phyloP scores from a whole-genome alignment of 2,888 invertebrate species.

The Drosophila planitibia region DNA sequence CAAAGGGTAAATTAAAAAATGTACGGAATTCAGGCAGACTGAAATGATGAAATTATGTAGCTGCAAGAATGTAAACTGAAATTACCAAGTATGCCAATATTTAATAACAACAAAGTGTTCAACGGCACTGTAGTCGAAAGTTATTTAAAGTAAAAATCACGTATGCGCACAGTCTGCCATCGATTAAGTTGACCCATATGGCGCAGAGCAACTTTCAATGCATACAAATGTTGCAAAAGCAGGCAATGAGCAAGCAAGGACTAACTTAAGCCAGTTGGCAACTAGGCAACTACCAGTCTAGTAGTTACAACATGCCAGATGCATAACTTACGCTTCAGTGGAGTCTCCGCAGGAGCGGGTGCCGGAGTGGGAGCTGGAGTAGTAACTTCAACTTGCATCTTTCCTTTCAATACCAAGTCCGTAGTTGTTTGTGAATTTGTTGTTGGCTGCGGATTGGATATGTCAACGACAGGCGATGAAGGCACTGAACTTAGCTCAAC shows the following conservation, averaged over 20 bases:
- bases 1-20: conserved; percentile 7
- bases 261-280: conserved; percentile 49
- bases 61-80: background rate
- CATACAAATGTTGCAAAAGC: conserved; percentile 52
- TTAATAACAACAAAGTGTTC: conserved; percentile 24
- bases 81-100: conserved; percentile 10
- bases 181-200: conserved; percentile 64
- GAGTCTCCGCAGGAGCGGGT: conserved; percentile 24
- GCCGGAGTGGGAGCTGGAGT: background rate
- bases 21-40: background rate
- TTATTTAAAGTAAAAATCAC: conserved; percentile 50
- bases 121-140: conserved; percentile 9
- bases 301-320: conserved; percentile 56
- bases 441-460: conserved; percentile 46
- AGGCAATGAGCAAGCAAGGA: conserved; percentile 20
- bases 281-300: conserved; percentile 32
- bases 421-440: conserved; percentile 58
- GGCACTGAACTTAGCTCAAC: conserved; percentile 70
- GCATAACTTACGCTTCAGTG: conserved; percentile 69
- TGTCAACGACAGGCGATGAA: conserved; percentile 49
- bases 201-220: conserved; percentile 42
- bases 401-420: conserved; percentile 55
- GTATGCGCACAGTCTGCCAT: conserved; percentile 59
- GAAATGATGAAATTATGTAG: background rate
- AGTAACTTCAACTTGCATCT: conserved; percentile 26